Conservation (phyloP, 2,113 vertebrate species). For the Mastomys coucha region DNA sequence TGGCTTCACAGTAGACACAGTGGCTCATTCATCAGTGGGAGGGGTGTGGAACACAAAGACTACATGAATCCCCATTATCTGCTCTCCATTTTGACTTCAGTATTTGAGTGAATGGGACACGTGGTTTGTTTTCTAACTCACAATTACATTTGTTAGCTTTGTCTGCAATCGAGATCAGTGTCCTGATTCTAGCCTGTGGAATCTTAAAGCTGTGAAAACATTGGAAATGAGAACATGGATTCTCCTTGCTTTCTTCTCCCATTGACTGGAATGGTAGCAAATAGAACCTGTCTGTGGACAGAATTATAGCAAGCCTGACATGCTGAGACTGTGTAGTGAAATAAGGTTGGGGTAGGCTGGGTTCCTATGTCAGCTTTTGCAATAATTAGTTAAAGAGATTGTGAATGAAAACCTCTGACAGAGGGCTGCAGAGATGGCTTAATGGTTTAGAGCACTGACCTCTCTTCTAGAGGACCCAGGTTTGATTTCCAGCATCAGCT, state of each 20-base stretch:
- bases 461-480: not conserved
- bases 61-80: not conserved
- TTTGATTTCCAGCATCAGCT: not conserved
- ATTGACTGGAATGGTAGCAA: accelerated
- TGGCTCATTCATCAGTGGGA: not conserved
- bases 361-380: not conserved
- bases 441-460: not conserved
- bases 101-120: not conserved
- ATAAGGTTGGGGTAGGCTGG: not conserved
- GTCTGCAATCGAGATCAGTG: not conserved
- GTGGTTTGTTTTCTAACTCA: not conserved
- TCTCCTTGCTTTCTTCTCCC: not conserved
- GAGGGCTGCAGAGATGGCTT: not conserved
- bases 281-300: not conserved
- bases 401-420: not conserved
- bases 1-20: not conserved
- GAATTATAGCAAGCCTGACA: not conserved
- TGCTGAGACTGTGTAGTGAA: not conserved
- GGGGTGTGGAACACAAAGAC: not conserved
- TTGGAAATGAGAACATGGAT: not conserved
- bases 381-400: not conserved
- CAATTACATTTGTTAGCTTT: not conserved
- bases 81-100: not conserved
- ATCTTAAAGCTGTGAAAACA: not conserved
- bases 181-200: not conserved